phyloP scores from a whole-genome alignment of 2,113 vertebrate species.

The Cochlearius cochlearius region DNA sequence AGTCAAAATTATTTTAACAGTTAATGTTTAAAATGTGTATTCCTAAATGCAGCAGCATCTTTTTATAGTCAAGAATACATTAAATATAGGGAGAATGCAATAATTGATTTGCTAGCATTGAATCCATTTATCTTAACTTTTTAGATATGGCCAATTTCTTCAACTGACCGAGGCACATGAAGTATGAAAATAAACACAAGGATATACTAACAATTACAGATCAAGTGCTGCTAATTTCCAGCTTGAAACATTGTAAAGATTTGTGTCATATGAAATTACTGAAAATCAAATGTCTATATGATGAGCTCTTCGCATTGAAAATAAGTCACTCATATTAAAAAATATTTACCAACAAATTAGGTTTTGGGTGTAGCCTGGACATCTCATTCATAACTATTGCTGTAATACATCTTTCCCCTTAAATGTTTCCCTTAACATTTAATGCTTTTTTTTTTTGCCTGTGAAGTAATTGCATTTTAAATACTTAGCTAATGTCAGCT shows the following conservation, averaged over 20 bases:
- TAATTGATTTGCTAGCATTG: background rate
- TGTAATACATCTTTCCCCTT: background rate
- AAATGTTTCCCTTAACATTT: background rate
- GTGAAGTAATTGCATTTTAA: background rate
- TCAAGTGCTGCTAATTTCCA: background rate
- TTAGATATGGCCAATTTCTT: background rate
- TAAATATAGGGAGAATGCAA: background rate
- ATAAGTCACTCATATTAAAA: background rate
- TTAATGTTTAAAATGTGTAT: background rate
- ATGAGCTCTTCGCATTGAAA: background rate
- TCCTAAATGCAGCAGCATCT: background rate
- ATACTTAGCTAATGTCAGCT: background rate
- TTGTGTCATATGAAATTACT: background rate
- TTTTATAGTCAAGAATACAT: background rate
- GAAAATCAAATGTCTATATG: background rate
- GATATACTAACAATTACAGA: background rate
- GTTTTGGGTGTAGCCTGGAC: background rate
- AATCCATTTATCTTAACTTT: background rate
- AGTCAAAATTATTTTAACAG: background rate
- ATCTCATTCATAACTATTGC: background rate
- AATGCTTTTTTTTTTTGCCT: background rate
- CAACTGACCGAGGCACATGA: background rate
- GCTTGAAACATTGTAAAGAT: background rate
- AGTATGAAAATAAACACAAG: background rate
- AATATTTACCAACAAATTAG: background rate